These are phyloP conservation scores for Darwinula stevensoni DNA, from an alignment of 2,888 invertebrate species.

Conservation along the genomic window DNA sequence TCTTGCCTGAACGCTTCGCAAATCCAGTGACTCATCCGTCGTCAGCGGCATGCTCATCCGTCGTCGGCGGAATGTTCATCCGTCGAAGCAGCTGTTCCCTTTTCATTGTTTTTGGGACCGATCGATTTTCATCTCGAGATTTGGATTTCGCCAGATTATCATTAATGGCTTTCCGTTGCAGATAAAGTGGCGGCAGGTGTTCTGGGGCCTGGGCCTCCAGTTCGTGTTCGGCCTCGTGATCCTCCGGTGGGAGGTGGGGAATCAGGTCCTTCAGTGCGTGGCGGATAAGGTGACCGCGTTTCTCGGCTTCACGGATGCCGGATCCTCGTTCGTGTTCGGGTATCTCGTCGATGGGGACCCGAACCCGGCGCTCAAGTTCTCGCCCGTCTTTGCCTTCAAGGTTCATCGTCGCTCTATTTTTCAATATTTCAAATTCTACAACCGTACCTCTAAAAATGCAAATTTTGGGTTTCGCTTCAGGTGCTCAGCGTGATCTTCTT, in stretches of 20 bases:
- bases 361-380: conserved; percentile 18
- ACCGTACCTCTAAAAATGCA: too few relatives aligned
- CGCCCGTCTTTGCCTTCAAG: conserved; percentile 51
- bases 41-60: too few relatives aligned
- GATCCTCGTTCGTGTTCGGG: conserved; percentile 60
- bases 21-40: too few relatives aligned
- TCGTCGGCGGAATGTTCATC: too few relatives aligned
- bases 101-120: too few relatives aligned
- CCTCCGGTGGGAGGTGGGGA: conserved; percentile 51
- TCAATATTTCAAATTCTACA: too few relatives aligned
- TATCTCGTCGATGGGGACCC: conserved; percentile 11
- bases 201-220: conserved; percentile 50
- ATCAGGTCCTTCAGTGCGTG: conserved; percentile 32
- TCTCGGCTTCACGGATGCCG: conserved; percentile 41
- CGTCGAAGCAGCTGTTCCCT: background rate
- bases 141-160: background rate
- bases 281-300: conserved; percentile 40
- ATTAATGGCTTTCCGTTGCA: conserved; percentile 17
- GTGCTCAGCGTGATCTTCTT: conserved; percentile 70
- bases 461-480: conserved; percentile 22
- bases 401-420: too few relatives aligned
- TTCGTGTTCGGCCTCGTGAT: conserved; percentile 54
- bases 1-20: too few relatives aligned
- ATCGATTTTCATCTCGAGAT: background rate
- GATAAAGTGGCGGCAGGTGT: conserved; percentile 47